These are phyloP conservation scores for Mythimna albipuncta DNA, from an alignment of 2,888 invertebrate genomes.

Conservation along the genomic window DNA sequence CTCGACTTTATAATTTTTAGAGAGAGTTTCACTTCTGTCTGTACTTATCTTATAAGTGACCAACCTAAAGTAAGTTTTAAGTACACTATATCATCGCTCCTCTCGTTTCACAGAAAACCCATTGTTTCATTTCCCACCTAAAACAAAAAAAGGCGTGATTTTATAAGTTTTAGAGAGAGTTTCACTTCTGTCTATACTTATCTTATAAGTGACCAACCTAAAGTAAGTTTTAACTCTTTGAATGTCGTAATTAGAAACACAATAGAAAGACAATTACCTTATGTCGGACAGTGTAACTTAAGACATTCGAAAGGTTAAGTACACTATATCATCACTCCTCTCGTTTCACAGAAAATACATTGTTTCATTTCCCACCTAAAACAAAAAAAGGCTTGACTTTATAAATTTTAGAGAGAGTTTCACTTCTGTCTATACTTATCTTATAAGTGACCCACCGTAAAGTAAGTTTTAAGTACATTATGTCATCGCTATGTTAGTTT, in stretches of 20 bases:
- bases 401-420: not conserved
- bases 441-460: not conserved
- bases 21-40: not conserved
- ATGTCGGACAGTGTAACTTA: too few species aligned
- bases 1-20: not conserved
- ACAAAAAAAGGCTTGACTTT: too few species aligned
- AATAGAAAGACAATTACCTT: too few species aligned
- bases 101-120: too few species aligned
- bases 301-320: too few species aligned
- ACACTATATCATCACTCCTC: not conserved
- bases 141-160: too few species aligned
- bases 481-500: not conserved
- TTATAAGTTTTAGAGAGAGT: not conserved
- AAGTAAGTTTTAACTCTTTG: constrained; percentile 20
- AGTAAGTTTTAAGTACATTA: constrained; percentile 22
- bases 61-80: constrained; percentile 7
- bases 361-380: too few species aligned
- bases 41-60: not conserved
- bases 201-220: not conserved
- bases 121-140: too few species aligned
- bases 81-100: not conserved
- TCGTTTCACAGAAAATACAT: too few species aligned
- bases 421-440: not conserved
- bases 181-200: not conserved
- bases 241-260: too few species aligned